Conservation (phyloP, 2,797 vertebrate species). For the Cuniculus paca region DNA sequence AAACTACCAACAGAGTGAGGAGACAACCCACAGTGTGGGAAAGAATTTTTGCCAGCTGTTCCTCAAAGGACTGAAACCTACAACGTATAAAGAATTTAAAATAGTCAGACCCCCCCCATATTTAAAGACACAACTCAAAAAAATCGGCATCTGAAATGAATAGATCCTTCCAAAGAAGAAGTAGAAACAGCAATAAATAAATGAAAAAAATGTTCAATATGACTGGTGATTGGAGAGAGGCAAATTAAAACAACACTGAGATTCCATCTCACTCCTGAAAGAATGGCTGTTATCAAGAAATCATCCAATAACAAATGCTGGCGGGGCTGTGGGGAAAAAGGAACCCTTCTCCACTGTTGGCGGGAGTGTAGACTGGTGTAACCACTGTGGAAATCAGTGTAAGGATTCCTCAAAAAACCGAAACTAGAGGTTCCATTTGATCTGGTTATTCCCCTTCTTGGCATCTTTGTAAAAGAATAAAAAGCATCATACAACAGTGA, state of each 20-base stretch:
- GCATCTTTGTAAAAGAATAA: not conserved
- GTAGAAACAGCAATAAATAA: not conserved
- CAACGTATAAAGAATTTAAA: not conserved
- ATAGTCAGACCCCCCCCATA: not conserved
- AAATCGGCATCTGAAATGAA: not conserved
- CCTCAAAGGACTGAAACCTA: not conserved
- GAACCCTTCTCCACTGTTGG: not conserved
- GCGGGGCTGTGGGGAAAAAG: not conserved
- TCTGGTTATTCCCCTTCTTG: not conserved
- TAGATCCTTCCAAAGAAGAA: not conserved
- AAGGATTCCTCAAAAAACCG: not conserved
- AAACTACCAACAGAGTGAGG: not conserved
- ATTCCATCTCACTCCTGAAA: not conserved
- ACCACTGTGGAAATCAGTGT: not conserved
- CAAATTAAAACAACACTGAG: not conserved
- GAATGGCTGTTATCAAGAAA: not conserved
- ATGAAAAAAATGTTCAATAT: not conserved
- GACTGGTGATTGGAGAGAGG: not conserved
- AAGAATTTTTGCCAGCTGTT: not conserved
- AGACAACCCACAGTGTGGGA: not conserved
- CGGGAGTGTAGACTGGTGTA: not conserved
- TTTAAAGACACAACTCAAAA: not conserved
- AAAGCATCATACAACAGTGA: not conserved
- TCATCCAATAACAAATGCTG: not conserved
- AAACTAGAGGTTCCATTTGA: not conserved